Evolutionary conservation across 2,113 vertebrate species (phyloP).

Genomic region (Hassar affinis): DNA sequence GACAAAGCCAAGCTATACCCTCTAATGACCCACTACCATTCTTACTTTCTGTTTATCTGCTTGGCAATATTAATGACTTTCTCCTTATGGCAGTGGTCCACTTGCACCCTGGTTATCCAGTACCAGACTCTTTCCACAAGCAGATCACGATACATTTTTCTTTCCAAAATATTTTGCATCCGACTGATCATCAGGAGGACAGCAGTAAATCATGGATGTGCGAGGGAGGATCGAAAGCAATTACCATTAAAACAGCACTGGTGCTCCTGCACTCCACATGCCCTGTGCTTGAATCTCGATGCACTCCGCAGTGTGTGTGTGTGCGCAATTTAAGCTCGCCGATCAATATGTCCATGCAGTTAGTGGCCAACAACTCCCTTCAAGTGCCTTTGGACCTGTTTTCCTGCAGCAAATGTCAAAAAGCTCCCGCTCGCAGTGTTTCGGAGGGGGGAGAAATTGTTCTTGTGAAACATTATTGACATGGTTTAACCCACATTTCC

Average conservation of each 20-base stretch:
- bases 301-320: conserved; percentile 85
- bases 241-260: conserved; percentile 90
- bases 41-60: conserved; percentile 57
- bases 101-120: conserved; percentile 36
- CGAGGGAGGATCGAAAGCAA: conserved; percentile 95
- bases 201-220: conserved; percentile 81
- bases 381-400: conserved; percentile 77
- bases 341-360: conserved; percentile 90
- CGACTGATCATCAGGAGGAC: conserved; percentile 78
- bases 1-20: conserved; percentile 62
- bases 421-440: conserved; percentile 77
- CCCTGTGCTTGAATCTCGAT: conserved; percentile 84
- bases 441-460: conserved; percentile 84
- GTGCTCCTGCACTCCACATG: conserved; percentile 77
- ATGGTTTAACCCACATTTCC: conserved; percentile 90
- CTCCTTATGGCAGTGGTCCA: conserved; percentile 44
- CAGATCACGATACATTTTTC: conserved; percentile 73
- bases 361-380: conserved; percentile 81
- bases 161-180: conserved; percentile 89
- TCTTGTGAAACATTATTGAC: conserved; percentile 96
- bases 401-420: conserved; percentile 85
- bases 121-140: conserved; percentile 48
- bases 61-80: conserved; percentile 58
- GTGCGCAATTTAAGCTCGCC: conserved; percentile 88
- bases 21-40: conserved; percentile 66